Percentiles rank a stretch among this genome's conserved stretches.
phyloP scores from a whole-genome alignment of 2,797 vertebrate genomes.

The Mormyrus proboscirostris region DNA sequence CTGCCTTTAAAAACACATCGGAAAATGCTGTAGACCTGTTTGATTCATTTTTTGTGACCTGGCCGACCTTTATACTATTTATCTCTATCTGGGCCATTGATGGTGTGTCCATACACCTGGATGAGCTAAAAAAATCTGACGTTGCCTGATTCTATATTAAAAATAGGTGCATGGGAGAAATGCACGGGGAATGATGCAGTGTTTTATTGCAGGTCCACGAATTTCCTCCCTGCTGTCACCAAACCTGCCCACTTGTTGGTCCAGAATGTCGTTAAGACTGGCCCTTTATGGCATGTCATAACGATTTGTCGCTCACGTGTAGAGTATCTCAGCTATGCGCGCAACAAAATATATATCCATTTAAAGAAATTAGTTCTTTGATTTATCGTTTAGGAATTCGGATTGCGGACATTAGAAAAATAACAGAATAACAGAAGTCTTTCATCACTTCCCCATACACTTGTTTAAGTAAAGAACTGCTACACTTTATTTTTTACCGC shows the following conservation, averaged over 20 bases:
- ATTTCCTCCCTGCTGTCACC: not conserved
- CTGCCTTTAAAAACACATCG: not conserved
- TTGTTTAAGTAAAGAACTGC: not conserved
- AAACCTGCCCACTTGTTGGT: not conserved
- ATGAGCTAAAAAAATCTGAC: not conserved
- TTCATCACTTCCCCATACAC: not conserved
- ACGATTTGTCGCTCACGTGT: not conserved
- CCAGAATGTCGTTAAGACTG: not conserved
- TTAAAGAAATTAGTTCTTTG: not conserved
- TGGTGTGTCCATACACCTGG: not conserved
- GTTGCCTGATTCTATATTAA: not conserved
- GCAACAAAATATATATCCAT: not conserved
- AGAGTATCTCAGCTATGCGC: not conserved
- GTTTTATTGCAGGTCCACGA: not conserved
- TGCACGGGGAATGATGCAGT: not conserved
- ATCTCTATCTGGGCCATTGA: not conserved
- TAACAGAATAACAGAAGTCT: not conserved
- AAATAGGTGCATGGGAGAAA: not conserved
- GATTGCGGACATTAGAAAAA: not conserved
- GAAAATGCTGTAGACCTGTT: not conserved
- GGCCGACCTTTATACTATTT: not conserved
- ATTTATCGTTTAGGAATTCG: not conserved
- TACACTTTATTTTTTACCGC: slow-evolving; percentile 24
- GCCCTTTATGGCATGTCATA: not conserved
- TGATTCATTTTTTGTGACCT: not conserved